Evolutionary conservation across 2,888 invertebrate species (phyloP).

Genomic region (Cepaea hortensis): DNA sequence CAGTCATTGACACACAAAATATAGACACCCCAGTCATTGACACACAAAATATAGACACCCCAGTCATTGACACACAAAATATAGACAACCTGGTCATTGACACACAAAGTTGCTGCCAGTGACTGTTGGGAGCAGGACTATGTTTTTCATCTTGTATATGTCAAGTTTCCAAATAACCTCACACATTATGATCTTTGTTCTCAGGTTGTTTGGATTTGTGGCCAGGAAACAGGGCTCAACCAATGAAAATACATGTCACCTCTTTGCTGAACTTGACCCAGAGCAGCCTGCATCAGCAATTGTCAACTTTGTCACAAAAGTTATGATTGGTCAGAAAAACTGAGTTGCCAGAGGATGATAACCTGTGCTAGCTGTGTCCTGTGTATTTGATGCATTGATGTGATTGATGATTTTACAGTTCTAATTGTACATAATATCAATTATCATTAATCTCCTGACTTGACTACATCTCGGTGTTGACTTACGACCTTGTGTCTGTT

Average conservation of each 20-base stretch:
- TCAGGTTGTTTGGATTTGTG: slow-evolving; percentile 94
- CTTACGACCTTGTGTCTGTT: not conserved
- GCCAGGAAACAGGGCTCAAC: slow-evolving; percentile 90
- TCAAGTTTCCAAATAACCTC: not conserved
- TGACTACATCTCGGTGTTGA: not conserved
- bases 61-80: too few relatives aligned
- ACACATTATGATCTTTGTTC: slow-evolving; percentile 42
- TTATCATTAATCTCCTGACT: not conserved
- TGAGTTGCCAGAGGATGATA: slow-evolving; percentile 58
- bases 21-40: too few relatives aligned
- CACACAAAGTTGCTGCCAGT: too few relatives aligned
- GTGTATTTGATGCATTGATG: not conserved
- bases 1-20: too few relatives aligned
- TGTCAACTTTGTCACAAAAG: slow-evolving; percentile 81
- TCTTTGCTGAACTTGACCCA: slow-evolving; percentile 95
- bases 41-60: too few relatives aligned
- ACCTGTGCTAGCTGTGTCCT: not conserved
- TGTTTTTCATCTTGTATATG: not conserved
- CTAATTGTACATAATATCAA: not conserved
- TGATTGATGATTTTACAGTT: not conserved
- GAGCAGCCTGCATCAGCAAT: slow-evolving; percentile 96
- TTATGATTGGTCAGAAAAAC: slow-evolving; percentile 75
- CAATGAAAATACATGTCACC: slow-evolving; percentile 96
- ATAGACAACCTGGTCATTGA: too few relatives aligned
- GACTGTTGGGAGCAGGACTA: too few relatives aligned